phyloP scores from a whole-genome alignment of 2,888 invertebrate species.

The Dryococelus australis region DNA sequence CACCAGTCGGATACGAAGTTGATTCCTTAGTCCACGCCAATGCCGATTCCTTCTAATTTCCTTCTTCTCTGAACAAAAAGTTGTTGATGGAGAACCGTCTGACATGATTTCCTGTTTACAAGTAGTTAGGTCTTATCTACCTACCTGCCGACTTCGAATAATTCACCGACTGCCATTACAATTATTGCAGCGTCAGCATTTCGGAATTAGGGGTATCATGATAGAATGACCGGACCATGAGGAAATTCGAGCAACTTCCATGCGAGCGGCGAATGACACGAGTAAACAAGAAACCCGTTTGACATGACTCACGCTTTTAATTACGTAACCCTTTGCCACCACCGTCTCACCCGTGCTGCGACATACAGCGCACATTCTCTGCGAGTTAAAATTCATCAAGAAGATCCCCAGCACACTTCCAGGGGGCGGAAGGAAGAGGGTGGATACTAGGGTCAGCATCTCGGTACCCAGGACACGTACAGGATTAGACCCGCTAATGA shows the following conservation, averaged over 20 bases:
- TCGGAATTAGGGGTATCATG: no score
- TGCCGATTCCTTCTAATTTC: no score
- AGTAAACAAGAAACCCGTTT: neutral
- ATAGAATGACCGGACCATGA: no score
- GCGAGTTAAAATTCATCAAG: constrained; percentile 11
- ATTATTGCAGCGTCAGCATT: no score
- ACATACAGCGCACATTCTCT: neutral
- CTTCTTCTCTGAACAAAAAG: no score
- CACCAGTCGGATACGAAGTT: no score
- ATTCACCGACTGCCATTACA: no score
- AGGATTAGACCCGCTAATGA: neutral
- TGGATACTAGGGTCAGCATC: neutral
- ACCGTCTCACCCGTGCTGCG: neutral
- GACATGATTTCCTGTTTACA: no score
- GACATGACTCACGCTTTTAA: neutral
- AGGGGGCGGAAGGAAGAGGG: neutral
- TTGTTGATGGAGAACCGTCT: no score
- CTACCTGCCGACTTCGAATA: no score
- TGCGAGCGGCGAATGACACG: neutral
- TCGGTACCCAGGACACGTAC: neutral
- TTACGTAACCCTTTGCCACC: neutral
- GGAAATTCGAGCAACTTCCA: neutral
- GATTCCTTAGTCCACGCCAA: no score
- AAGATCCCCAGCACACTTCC: neutral
- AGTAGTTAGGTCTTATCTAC: no score